Percentiles rank a stretch among this genome's conserved stretches.
These are phyloP conservation scores for Actinernus sp. DNA, from an alignment of 92 coral and sea anemone species.

Conservation along the genomic window DNA sequence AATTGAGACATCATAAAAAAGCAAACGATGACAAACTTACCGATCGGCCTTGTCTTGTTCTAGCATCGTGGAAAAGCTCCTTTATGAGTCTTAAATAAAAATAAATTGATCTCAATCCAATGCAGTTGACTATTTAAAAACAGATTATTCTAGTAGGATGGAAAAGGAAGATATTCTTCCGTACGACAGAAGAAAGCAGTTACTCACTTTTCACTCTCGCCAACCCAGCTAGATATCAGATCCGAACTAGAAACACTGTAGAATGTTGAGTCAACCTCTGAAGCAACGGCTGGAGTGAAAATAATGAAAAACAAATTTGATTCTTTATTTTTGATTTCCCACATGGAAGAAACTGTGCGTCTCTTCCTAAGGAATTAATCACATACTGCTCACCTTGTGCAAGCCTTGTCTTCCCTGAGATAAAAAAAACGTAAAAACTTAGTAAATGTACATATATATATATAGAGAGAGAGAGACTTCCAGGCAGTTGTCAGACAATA, in stretches of 20 bases:
- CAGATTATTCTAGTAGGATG: not conserved
- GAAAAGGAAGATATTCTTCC: no score
- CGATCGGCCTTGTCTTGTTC: conserved; percentile 80
- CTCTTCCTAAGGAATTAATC: no score
- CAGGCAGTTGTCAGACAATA: no score
- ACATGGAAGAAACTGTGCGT: no score
- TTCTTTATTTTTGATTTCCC: no score
- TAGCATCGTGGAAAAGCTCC: conserved; percentile 92
- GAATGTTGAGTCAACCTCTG: conserved; percentile 91
- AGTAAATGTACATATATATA: no score
- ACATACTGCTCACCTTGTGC: conserved; percentile 67
- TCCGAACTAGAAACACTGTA: conserved; percentile 98
- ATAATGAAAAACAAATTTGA: no score
- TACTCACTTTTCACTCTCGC: conserved; percentile 98
- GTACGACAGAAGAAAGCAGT: no score
- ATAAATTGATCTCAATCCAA: not conserved
- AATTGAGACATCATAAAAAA: no score
- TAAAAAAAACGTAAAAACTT: no score
- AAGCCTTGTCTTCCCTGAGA: conserved; percentile 83
- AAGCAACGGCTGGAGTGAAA: conserved; percentile 85
- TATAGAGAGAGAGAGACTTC: no score
- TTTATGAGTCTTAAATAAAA: conserved; percentile 76
- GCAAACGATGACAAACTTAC: conserved; percentile 67
- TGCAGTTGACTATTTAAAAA: not conserved
- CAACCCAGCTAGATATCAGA: conserved; percentile 98